Conservation (phyloP, 2,888 invertebrate genomes). For the Entomobrya multifasciata region DNA sequence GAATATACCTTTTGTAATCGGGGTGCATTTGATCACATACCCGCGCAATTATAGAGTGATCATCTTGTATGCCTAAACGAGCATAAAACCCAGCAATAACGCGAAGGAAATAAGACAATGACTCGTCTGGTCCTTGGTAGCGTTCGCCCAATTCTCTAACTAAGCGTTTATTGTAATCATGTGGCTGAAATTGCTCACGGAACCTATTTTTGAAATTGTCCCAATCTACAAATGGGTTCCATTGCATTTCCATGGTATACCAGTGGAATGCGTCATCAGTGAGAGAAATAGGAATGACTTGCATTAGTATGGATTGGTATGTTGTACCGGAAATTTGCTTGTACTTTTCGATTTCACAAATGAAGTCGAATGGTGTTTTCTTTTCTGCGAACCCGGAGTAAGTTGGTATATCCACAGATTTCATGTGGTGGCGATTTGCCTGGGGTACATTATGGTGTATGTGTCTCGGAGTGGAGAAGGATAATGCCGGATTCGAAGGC, state of each 20-base stretch:
- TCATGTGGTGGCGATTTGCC: too few relatives aligned
- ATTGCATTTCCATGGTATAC: not conserved
- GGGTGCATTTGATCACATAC: not conserved
- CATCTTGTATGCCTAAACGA: not conserved
- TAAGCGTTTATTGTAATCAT: not conserved
- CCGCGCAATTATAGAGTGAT: not conserved
- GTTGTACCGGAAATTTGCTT: not conserved
- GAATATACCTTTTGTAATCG: not conserved
- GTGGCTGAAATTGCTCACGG: not conserved
- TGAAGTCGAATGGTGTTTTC: not conserved
- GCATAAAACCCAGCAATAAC: not conserved
- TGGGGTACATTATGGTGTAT: too few relatives aligned
- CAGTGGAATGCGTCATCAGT: not conserved
- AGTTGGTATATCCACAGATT: not conserved
- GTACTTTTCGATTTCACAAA: not conserved
- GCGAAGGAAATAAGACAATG: not conserved
- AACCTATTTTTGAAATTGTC: not conserved
- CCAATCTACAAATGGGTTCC: not conserved
- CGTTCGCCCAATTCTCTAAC: not conserved
- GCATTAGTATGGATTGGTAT: not conserved
- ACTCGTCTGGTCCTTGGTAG: too few relatives aligned
- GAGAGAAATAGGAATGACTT: not conserved
- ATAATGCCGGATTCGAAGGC: too few relatives aligned
- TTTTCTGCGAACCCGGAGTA: not conserved
- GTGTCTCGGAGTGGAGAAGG: too few relatives aligned